Percentiles rank a stretch among this genome's conserved stretches.
Evolutionary conservation across 1,140 invertebrate genomes (phyloP).

Genomic region (Leptestheria dahalacensis): DNA sequence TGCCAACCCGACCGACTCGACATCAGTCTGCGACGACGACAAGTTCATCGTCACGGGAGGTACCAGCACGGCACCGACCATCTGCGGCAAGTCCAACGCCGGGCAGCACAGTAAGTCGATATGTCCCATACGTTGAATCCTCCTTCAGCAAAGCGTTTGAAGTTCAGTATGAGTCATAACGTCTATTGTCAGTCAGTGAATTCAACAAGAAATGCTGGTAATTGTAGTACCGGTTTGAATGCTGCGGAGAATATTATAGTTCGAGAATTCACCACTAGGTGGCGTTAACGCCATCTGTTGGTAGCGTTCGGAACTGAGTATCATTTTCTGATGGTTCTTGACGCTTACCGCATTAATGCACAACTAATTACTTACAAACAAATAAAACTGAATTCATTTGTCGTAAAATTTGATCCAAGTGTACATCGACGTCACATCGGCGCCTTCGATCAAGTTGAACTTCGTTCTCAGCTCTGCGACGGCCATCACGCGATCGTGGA

Average conservation of each 20-base stretch:
- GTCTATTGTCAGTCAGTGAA: no score
- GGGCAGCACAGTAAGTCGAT: constrained; percentile 47
- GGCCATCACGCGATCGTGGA: constrained; percentile 1
- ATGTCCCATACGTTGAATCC: neutral
- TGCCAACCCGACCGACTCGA: neutral
- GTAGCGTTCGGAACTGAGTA: no score
- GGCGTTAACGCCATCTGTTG: no score
- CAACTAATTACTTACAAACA: neutral
- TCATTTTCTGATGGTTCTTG: no score
- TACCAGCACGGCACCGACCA: constrained; percentile 42
- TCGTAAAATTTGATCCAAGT: neutral
- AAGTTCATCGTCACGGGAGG: constrained; percentile 50
- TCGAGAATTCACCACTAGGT: no score
- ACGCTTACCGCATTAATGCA: neutral
- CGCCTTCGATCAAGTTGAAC: neutral
- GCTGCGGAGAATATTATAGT: no score
- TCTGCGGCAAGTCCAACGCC: constrained; percentile 58
- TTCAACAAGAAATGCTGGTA: no score
- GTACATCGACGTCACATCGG: neutral
- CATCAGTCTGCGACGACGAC: constrained; percentile 42
- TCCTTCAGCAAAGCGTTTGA: neutral
- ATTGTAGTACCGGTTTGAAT: no score
- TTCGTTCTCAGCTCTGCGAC: neutral
- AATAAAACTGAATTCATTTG: neutral
- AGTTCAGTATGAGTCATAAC: neutral